Evolutionary conservation across 1,140 invertebrate genomes (phyloP).

Genomic region (Euwallacea fornicatus): DNA sequence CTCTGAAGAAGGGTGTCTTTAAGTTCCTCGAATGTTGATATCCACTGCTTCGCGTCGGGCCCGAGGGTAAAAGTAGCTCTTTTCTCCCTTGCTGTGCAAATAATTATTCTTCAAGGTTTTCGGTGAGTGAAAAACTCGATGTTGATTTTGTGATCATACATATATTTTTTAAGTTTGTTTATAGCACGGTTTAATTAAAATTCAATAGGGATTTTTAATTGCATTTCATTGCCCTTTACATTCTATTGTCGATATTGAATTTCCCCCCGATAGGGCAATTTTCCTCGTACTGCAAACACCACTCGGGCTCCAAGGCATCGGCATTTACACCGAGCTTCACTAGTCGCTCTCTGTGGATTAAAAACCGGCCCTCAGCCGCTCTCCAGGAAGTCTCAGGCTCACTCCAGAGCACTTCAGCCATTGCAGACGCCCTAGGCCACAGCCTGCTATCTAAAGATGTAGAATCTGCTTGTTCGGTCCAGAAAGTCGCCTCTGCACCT

Average conservation of each 20-base stretch:
- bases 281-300: constrained; percentile 79
- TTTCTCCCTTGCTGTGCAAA: too few relatives aligned
- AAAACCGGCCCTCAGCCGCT: constrained; percentile 68
- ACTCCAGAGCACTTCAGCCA: constrained; percentile 80
- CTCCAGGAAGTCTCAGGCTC: constrained; percentile 64
- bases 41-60: too few relatives aligned
- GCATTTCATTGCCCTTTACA: neutral
- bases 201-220: too few relatives aligned
- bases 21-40: too few relatives aligned
- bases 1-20: too few relatives aligned
- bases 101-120: too few relatives aligned
- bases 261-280: constrained; percentile 58
- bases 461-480: constrained; percentile 78
- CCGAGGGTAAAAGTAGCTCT: too few relatives aligned
- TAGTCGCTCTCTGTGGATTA: constrained; percentile 69
- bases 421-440: constrained; percentile 77
- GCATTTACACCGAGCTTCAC: constrained; percentile 67
- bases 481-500: constrained; percentile 77
- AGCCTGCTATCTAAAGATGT: constrained; percentile 66
- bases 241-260: constrained; percentile 39
- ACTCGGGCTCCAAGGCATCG: constrained; percentile 75
- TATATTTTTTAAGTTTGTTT: too few relatives aligned
- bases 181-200: too few relatives aligned
- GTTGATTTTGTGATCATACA: too few relatives aligned
- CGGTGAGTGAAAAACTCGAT: too few relatives aligned